A percentile compares a stretch with the other conserved stretches of the same genome.
These are phyloP conservation scores for Tetramorium bicarinatum DNA, from an alignment of 2,888 invertebrate genomes.

Conservation along the genomic window DNA sequence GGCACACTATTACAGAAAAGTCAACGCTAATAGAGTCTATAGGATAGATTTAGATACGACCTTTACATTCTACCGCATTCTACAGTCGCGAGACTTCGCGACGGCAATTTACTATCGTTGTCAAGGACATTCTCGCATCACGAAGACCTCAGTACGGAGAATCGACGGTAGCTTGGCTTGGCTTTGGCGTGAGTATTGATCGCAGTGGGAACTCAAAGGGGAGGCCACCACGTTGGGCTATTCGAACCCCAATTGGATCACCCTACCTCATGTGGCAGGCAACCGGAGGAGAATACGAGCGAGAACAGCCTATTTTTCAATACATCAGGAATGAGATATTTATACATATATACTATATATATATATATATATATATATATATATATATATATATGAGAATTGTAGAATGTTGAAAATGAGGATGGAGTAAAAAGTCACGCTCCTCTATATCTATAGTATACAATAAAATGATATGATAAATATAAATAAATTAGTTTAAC, in stretches of 20 bases:
- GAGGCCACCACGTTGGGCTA: conserved; percentile 77
- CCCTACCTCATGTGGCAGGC: conserved; percentile 70
- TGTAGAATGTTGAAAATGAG: conserved; percentile 17
- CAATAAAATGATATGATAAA: background rate
- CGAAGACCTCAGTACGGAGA: conserved; percentile 63
- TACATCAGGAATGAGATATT: conserved; percentile 22
- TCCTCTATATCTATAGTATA: background rate
- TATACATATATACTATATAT: background rate
- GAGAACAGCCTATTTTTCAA: conserved; percentile 67
- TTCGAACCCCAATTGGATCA: conserved; percentile 80
- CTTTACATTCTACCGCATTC: conserved; percentile 51
- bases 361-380: background rate
- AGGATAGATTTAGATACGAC: conserved; percentile 40
- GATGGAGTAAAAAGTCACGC: background rate
- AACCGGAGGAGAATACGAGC: conserved; percentile 46
- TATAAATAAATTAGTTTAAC: background rate
- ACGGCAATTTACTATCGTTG: conserved; percentile 48
- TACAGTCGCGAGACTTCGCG: conserved; percentile 40
- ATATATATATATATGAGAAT: background rate
- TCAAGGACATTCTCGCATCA: conserved; percentile 67
- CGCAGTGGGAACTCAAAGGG: conserved; percentile 76
- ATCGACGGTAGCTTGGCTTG: conserved; percentile 64
- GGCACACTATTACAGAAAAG: background rate
- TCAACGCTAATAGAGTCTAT: conserved; percentile 31
- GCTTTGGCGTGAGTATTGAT: conserved; percentile 79